Evolutionary conservation across 1,140 invertebrate species (phyloP), one percentile per base, ranked within the genome.

Genomic region (Rhyacophila brunnea): DNA sequence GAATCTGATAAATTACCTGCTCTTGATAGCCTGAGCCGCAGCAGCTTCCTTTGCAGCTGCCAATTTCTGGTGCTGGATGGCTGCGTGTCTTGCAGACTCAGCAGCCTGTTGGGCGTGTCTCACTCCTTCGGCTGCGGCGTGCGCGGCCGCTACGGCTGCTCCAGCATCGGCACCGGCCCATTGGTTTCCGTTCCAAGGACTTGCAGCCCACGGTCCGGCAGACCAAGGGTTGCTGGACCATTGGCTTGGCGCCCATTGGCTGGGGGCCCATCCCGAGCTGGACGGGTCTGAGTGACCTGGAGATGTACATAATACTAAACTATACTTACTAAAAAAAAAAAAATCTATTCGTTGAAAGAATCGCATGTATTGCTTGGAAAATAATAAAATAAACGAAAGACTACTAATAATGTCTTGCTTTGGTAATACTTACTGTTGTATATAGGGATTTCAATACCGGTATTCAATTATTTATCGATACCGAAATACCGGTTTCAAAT

Each of bases 11-110:
- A 49, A 36, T 20, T 48, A 64, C 62, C 54, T 64, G 43, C 52
- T 57, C 49, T 58, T 60, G 15, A 61, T 61, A 13, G 54, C 58
- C 14, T 55, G 19, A 18, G 58, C 58, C 1, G 63, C 63, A 7
- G 58, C 58, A 18, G 52, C 32, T 38, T 65, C 63, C 15, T 52
- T 65, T 3, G 45, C 58, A 11, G 58, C 63, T 6, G 63, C 63
- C n/a, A 45, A 17, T 32, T 55, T 56, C 48, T 65, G 63, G 15
- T 55, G 58, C 36, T 58, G 58, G 18, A 58, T 50, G 3, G 63
- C 63, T 9, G 58, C 49, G 13, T 46, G 34, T 15, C 63, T 42
- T 6, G 63, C 63, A 7, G 36, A 50, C 3, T 53, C 58, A 7
- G 63, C 63, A 43, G 60, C 63, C 6, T 54, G 45, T 38, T 65